Evolutionary conservation across 2,113 vertebrate species (phyloP).

Genomic region (Gracilinanus agilis): DNA sequence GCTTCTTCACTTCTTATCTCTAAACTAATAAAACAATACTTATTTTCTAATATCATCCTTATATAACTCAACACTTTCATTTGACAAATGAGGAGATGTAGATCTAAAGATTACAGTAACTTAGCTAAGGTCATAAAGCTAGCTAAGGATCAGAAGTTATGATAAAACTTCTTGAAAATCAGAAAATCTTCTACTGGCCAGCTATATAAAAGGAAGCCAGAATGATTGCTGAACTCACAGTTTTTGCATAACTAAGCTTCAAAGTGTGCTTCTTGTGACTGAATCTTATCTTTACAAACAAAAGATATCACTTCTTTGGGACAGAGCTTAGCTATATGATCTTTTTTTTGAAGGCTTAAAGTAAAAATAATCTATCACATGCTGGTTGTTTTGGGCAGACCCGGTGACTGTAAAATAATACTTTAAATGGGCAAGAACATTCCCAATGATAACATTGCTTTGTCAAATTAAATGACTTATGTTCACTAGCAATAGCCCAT

Average conservation of each 20-base stretch:
- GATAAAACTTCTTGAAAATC: conserved; percentile 13
- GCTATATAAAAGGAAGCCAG: conserved; percentile 20
- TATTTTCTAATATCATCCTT: too few relatives aligned
- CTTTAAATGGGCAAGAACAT: neutral
- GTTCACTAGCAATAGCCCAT: neutral
- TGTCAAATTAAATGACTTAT: conserved; percentile 1
- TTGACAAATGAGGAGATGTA: neutral
- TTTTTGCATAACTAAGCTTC: conserved; percentile 22
- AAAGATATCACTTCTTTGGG: neutral
- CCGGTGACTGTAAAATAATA: neutral
- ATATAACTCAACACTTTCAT: neutral
- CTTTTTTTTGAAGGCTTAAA: neutral
- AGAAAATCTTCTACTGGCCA: conserved; percentile 28
- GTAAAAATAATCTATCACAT: neutral
- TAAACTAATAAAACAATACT: too few relatives aligned
- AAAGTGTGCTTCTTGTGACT: conserved; percentile 21
- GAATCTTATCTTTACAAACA: neutral
- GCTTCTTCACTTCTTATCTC: too few relatives aligned
- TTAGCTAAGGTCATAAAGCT: neutral
- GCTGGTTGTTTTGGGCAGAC: neutral
- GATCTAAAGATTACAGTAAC: neutral
- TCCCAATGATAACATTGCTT: conserved; percentile 18
- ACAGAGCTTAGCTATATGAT: neutral
- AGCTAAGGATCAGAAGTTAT: neutral
- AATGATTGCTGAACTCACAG: neutral